Base-by-base conservation (phyloP, 2,888 invertebrate genomes). In the Thymelicus lineola region DNA sequence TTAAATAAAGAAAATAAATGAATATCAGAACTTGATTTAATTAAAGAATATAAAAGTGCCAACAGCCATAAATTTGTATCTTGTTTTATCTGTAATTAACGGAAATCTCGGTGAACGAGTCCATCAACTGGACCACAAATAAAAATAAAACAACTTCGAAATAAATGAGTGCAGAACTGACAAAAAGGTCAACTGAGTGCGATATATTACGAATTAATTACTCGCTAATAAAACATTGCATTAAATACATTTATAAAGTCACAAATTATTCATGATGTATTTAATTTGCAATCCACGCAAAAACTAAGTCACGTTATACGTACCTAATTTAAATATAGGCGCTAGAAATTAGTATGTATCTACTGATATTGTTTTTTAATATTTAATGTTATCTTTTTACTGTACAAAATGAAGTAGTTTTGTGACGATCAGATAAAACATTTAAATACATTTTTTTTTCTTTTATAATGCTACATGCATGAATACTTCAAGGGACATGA, bases 141-240 rank as follows among this genome's bases (percentile, higher is more conserved):
- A 53, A 60, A 67, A 62, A 61, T 63, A 68, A 67, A 71, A 71
- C 72, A 71, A 72, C 72, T 7, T 12, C 69, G 75, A 70, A 67
- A 75, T 80, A 82, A 80, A 81, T 78, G 81, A 83, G 83, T 82
- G 81, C 76, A 77, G 80, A 84, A 80, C 78, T 84, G 84, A 82
- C 84, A 78, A 81, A 78, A 81, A 60, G 48, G 7, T 36, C 35
- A 28, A 55, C 20, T 15, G n/a, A n/a, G 46, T 35, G n/a, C 35
- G 15, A n/a, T 14, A 53, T n/a, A 58, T 10, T 15, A 35, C 53
- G n/a, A 57, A 42, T 57, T 57, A 57, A 65, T 66, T 46, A 57
- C 20, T 10, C 20, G 5, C 9, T 50, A 17, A 15, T 17, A 17
- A 15, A 50, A 50, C 14, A 46, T 6, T 14, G 7, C 15, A 50